Conservation (phyloP, 2,888 invertebrate genomes). For the Phaedon cochleariae region DNA sequence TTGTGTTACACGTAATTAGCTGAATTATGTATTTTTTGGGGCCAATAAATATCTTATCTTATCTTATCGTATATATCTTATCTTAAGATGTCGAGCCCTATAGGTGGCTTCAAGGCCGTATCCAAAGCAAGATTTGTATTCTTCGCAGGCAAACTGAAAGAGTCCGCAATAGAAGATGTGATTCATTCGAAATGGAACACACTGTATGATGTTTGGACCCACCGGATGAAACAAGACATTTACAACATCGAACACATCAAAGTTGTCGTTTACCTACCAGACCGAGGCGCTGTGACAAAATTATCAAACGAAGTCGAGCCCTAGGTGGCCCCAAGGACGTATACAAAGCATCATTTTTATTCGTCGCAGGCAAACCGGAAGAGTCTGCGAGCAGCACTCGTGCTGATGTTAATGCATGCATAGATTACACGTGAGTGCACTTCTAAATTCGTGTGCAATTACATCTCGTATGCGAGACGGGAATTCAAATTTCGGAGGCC, state of each 20-base stretch:
- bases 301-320: background rate
- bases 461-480: slow-evolving; percentile 18
- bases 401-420: slow-evolving; percentile 15
- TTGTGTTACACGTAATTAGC: no score
- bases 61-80: no score
- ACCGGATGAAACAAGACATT: background rate
- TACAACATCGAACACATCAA: background rate
- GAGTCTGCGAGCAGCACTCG: slow-evolving; percentile 12
- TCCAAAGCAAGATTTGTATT: no score
- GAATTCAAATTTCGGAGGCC: slow-evolving; percentile 15
- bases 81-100: no score
- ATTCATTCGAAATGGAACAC: no score
- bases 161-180: no score
- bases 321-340: background rate
- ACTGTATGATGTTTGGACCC: no score
- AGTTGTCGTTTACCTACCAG: background rate
- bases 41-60: no score
- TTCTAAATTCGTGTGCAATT: slow-evolving; percentile 22
- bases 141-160: no score
- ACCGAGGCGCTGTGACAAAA: background rate
- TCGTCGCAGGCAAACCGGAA: slow-evolving; percentile 4
- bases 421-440: slow-evolving; percentile 23
- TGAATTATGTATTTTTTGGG: no score
- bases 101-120: no score
- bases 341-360: slow-evolving; percentile 11